Conservation (phyloP, 2,797 vertebrate species). For the Melanotaenia pygmaea region DNA sequence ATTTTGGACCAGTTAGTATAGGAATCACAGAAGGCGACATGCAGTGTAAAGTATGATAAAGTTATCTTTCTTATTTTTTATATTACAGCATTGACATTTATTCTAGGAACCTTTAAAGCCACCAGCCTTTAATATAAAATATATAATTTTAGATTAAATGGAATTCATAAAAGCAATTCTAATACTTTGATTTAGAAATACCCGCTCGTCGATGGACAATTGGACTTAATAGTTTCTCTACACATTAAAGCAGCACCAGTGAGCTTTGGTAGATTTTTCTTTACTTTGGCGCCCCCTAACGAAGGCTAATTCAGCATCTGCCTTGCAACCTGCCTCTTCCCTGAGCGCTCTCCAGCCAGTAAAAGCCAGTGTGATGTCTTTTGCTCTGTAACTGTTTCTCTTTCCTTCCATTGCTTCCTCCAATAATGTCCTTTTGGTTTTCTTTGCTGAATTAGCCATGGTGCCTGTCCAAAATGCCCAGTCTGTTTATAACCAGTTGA, state of each 20-base stretch:
- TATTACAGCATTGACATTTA: neutral
- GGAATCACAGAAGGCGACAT: neutral
- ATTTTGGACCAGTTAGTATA: neutral
- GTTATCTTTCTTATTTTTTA: neutral
- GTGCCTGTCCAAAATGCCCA: neutral
- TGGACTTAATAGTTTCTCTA: neutral
- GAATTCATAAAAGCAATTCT: neutral
- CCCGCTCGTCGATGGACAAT: neutral
- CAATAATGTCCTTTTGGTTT: too few species aligned
- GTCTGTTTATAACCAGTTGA: neutral
- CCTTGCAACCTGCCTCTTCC: too few species aligned
- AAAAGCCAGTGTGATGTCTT: too few species aligned
- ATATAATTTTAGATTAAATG: neutral
- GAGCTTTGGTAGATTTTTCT: neutral
- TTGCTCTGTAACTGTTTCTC: too few species aligned
- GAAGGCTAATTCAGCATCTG: too few species aligned
- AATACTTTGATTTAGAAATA: conserved; percentile 7
- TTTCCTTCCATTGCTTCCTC: too few species aligned
- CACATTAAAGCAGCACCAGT: neutral
- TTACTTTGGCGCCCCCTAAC: neutral
- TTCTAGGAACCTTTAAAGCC: neutral
- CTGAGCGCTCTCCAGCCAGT: too few species aligned
- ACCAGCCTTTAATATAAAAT: neutral
- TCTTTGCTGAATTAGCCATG: too few species aligned
- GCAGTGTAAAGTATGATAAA: too few species aligned